Base-by-base conservation (phyloP, 2,797 vertebrate species). In the Echeneis naucrates region DNA sequence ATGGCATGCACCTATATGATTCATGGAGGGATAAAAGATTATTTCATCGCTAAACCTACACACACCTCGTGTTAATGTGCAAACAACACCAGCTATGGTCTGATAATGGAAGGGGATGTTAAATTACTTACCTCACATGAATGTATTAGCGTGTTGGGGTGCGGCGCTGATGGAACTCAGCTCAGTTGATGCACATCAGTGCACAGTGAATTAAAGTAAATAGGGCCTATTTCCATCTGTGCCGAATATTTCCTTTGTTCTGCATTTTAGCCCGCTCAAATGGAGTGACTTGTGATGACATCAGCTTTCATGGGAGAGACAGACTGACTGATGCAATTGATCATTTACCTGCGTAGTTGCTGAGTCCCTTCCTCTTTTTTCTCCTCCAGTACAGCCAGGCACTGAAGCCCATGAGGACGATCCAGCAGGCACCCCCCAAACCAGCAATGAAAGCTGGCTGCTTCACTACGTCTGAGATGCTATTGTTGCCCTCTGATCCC, bases 361-460 rank as follows among this genome's bases (percentile, higher is more conserved):
- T 98, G 58, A 98, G 96, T 9, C 97, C 97, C 94, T 99, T 99
- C 90, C 97, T 96, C 92, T 99, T 99, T 95, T 99, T 99, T 83
- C 97, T 96, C 84, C 97, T 87, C 96, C 97, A 99, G 81, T 99
- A 99, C 1, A 99, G 88, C 97, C 97, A 99, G 84, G 97, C 97
- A 80, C 97, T 99, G 93, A 99, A 99, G 84, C 97, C 97, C 97
- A 99, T 98, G 80, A 98, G 93, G 78, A 99, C 97, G 62, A 99
- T 97, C 97, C 97, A 99, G 88, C 97, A 98, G 26, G 97, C 97
- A 55, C 97, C 97, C 80, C 97, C 97, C 33, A 99, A 93, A 45
- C 97, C 97, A 4, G 97, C 97, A 32, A 99, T 99, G 86, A 99
- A 99, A 84, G 97, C 97, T 17, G 97, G 97, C 82, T 98, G 97